These are phyloP conservation scores for Lithophane socia DNA, from an alignment of 2,888 invertebrate species.

Conservation along the genomic window DNA sequence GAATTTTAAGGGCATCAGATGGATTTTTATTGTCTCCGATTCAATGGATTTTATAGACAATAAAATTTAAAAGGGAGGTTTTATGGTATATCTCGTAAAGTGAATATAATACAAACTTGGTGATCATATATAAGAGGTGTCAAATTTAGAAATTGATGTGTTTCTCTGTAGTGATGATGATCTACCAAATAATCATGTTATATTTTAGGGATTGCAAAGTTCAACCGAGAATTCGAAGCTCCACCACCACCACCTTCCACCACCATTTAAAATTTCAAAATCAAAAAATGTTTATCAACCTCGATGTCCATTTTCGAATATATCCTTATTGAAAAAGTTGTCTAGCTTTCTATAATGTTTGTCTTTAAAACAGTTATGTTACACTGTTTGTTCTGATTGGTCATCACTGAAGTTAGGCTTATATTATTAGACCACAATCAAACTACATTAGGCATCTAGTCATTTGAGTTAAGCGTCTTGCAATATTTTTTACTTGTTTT, in stretches of 20 bases:
- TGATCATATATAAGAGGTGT: neutral
- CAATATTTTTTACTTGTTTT: conserved; percentile 31
- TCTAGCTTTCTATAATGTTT: conserved; percentile 40
- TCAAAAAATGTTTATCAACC: neutral
- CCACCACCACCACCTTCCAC: too few species aligned
- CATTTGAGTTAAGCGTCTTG: conserved; percentile 17
- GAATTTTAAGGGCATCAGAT: conserved; percentile 59
- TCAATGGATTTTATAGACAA: conserved; percentile 10
- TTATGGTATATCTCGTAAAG: conserved; percentile 17
- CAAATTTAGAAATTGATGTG: neutral
- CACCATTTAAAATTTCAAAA: neutral
- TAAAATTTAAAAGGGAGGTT: conserved; percentile 15
- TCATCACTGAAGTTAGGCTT: conserved; percentile 33
- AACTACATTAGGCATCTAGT: conserved; percentile 24
- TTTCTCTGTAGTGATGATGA: neutral
- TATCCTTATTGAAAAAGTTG: conserved; percentile 25
- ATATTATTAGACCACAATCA: conserved; percentile 25
- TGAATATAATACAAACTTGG: conserved; percentile 3
- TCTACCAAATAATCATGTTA: neutral
- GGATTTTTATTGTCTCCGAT: conserved; percentile 50
- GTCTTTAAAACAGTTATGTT: conserved; percentile 35
- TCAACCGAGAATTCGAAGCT: neutral
- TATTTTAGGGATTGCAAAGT: neutral
- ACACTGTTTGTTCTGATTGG: conserved; percentile 12
- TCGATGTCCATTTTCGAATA: conserved; percentile 39